Evolutionary conservation across 2,797 vertebrate species (phyloP).

Genomic region (Kryptopterus vitreolus): DNA sequence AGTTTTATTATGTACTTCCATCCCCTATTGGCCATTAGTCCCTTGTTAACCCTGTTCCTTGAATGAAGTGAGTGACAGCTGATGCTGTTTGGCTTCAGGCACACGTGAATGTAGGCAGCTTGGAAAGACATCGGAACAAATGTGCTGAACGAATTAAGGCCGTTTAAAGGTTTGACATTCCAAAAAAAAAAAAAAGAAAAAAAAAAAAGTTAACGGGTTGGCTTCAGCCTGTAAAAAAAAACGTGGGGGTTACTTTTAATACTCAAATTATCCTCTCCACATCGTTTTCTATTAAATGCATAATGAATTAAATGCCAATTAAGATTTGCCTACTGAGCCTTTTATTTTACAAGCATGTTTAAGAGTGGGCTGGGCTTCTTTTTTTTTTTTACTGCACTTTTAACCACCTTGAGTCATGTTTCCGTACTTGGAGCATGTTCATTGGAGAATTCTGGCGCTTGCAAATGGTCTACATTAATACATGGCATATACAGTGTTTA

Average conservation of each 20-base stretch:
- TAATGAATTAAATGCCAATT: conserved; percentile 63
- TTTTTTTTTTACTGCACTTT: conserved; percentile 55
- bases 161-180: conserved; percentile 31
- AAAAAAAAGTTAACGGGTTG: conserved; percentile 43
- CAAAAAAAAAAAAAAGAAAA: too few relatives aligned
- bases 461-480: conserved; percentile 49
- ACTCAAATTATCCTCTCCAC: conserved; percentile 2
- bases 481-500: conserved; percentile 39
- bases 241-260: conserved; percentile 39
- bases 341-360: conserved; percentile 65
- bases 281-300: conserved; percentile 68
- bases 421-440: conserved; percentile 22
- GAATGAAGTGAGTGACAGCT: conserved; percentile 50
- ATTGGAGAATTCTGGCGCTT: conserved; percentile 31
- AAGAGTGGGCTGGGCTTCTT: conserved; percentile 53
- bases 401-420: conserved; percentile 51
- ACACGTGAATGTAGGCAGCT: conserved; percentile 28
- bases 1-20: conserved; percentile 56
- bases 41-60: conserved; percentile 42
- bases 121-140: conserved; percentile 37
- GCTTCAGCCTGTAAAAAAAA: conserved; percentile 30
- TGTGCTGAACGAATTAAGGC: conserved; percentile 38
- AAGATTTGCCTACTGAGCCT: conserved; percentile 64
- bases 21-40: conserved; percentile 41
- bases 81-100: conserved; percentile 58